A percentile compares a stretch with the other conserved stretches of the same genome.
phyloP scores from a whole-genome alignment of 2,888 invertebrate species.

The Pollenia griseotomentosa region DNA sequence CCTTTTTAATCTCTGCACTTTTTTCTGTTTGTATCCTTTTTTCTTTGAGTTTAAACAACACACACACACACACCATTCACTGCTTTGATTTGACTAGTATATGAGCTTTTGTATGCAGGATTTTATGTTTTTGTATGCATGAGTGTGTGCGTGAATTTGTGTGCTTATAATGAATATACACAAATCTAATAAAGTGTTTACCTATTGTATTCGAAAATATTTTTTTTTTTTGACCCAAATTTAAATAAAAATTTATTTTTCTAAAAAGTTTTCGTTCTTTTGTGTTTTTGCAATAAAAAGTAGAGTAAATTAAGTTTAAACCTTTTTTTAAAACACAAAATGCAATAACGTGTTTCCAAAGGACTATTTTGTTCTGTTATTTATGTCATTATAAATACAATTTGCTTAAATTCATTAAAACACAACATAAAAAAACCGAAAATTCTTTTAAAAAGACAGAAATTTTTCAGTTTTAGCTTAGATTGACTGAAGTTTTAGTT shows the following conservation, averaged over 20 bases:
- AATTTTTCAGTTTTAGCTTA: too few species aligned
- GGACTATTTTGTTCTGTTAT: neutral
- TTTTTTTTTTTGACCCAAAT: slow-evolving; percentile 43
- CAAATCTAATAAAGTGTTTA: slow-evolving; percentile 42
- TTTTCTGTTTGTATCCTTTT: slow-evolving; percentile 24
- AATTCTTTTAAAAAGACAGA: too few species aligned
- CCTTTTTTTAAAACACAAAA: neutral
- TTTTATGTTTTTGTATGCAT: neutral
- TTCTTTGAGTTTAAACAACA: neutral
- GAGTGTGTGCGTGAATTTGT: neutral
- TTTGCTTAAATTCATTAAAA: too few species aligned
- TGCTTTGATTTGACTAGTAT: neutral
- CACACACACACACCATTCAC: neutral
- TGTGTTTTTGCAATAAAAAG: neutral
- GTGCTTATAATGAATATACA: slow-evolving; percentile 20
- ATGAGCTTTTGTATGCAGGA: too few species aligned
- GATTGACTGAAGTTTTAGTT: too few species aligned
- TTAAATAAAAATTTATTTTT: slow-evolving; percentile 1
- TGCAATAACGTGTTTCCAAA: neutral
- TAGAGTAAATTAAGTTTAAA: neutral
- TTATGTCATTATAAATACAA: too few species aligned
- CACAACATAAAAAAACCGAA: too few species aligned
- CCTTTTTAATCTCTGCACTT: neutral
- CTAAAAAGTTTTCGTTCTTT: neutral
- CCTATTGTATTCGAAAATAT: slow-evolving; percentile 29